Evolutionary conservation across 2,797 vertebrate species (phyloP).

Genomic region (Propithecus perrieri): DNA sequence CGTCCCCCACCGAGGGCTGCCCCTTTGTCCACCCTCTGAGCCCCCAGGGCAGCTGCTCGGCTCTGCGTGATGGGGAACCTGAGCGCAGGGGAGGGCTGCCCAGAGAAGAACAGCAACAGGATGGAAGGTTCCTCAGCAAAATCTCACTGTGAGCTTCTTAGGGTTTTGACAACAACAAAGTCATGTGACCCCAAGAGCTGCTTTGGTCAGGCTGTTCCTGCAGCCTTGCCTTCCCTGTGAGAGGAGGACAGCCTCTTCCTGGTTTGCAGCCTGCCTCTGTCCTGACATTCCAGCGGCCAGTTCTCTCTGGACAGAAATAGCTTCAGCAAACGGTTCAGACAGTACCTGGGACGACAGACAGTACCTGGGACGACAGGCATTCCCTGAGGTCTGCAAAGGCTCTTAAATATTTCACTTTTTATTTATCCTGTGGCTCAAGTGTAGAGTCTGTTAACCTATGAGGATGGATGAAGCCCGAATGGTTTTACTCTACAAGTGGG

Average conservation of each 20-base stretch:
- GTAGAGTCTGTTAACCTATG: background rate
- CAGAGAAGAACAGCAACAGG: rapidly evolving
- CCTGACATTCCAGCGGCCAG: rapidly evolving
- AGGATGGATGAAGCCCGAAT: background rate
- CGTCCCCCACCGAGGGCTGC: too few species aligned
- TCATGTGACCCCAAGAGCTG: background rate
- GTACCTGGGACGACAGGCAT: rapidly evolving
- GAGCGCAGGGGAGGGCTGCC: background rate
- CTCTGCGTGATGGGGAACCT: background rate
- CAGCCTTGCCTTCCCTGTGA: background rate
- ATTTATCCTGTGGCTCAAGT: background rate
- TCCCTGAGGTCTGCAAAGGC: background rate
- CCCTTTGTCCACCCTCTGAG: too few species aligned
- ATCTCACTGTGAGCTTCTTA: background rate
- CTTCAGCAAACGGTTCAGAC: rapidly evolving
- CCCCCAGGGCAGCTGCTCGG: background rate
- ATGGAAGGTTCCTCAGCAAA: background rate
- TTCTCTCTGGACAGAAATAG: background rate
- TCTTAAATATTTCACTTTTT: background rate
- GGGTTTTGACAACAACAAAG: background rate
- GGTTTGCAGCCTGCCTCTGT: background rate
- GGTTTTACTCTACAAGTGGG: background rate
- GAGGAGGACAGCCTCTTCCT: background rate
- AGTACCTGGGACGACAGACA: background rate
- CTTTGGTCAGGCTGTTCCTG: background rate